Percentiles rank a stretch among this genome's conserved stretches.
phyloP scores from a whole-genome alignment of 2,888 invertebrate genomes.

The Fragum whitleyi region DNA sequence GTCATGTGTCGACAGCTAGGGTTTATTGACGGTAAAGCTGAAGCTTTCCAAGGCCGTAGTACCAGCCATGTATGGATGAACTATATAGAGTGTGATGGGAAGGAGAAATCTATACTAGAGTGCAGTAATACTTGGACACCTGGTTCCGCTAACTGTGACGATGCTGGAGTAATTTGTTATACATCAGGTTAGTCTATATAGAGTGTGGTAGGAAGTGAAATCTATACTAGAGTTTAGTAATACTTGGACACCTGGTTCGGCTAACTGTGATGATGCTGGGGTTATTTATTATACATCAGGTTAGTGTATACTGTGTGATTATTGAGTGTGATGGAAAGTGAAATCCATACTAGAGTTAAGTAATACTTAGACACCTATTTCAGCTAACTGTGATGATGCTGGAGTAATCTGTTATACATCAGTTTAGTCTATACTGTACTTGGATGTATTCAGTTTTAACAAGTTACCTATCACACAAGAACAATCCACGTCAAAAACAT shows the following conservation, averaged over 20 bases:
- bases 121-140: conserved; percentile 85
- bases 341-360: conserved; percentile 88
- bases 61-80: conserved; percentile 87
- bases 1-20: conserved; percentile 72
- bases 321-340: conserved; percentile 89
- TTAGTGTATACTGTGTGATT: conserved; percentile 86
- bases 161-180: conserved; percentile 74
- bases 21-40: conserved; percentile 65
- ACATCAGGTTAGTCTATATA: conserved; percentile 86
- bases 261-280: conserved; percentile 70
- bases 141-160: conserved; percentile 65
- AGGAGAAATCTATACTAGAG: conserved; percentile 89
- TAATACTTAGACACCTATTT: conserved; percentile 69
- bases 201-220: conserved; percentile 89
- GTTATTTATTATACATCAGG: conserved; percentile 73
- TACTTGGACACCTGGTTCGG: conserved; percentile 69
- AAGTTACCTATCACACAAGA: too few species aligned
- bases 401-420: conserved; percentile 72
- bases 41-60: conserved; percentile 36
- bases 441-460: too few species aligned
- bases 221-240: conserved; percentile 88
- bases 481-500: too few species aligned
- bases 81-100: conserved; percentile 90
- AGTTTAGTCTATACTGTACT: conserved; percentile 84
- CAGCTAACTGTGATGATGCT: conserved; percentile 69